phyloP scores from a whole-genome alignment of 2,113 vertebrate species.

The Petroica traversi region DNA sequence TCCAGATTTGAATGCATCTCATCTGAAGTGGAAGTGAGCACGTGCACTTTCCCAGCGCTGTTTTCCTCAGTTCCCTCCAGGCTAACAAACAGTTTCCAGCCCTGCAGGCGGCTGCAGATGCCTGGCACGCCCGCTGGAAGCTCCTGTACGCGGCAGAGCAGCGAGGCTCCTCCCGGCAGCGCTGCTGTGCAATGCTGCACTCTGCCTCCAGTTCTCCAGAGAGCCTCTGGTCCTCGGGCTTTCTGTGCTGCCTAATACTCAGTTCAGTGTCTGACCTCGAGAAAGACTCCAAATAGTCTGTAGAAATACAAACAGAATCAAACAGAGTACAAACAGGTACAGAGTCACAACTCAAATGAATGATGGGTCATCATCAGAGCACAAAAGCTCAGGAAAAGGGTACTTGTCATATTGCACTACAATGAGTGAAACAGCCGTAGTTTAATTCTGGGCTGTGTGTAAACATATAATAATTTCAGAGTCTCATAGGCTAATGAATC shows the following conservation, averaged over 20 bases:
- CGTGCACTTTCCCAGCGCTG: conserved; percentile 53
- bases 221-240: background rate
- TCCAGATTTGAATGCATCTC: conserved; percentile 60
- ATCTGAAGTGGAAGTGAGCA: conserved; percentile 45
- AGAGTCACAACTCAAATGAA: background rate
- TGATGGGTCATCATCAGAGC: no score
- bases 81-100: background rate
- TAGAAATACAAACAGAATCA: background rate
- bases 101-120: conserved; percentile 7
- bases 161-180: conserved; percentile 36
- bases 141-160: conserved; percentile 39
- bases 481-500: background rate
- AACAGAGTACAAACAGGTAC: no score
- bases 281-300: background rate
- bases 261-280: background rate
- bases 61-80: conserved; percentile 56
- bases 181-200: conserved; percentile 23
- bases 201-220: background rate
- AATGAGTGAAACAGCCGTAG: background rate
- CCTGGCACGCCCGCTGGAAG: conserved; percentile 59
- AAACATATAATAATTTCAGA: background rate
- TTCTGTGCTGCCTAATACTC: background rate
- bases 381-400: background rate
- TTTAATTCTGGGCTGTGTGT: background rate
- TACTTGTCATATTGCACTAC: background rate